Evolutionary conservation across 2,113 vertebrate species (phyloP), one percentile per base, ranked within the genome.

Genomic region (Egretta garzetta): DNA sequence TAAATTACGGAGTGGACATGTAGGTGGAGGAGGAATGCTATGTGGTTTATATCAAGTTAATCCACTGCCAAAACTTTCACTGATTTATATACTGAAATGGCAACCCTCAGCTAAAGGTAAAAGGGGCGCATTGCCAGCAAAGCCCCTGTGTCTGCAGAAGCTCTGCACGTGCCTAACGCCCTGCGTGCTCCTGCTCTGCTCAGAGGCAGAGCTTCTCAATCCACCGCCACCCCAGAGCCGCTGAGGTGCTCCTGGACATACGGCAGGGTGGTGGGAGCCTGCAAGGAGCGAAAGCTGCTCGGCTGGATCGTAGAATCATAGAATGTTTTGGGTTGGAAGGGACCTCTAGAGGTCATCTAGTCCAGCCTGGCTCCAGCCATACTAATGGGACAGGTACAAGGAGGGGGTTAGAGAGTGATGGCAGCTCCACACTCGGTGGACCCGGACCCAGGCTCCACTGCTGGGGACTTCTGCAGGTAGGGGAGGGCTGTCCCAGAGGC

Each of bases 31-130:
- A 88, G 80, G 94, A 96, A 95, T 79, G 94, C 11, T 93, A 52
- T 43, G 60, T 92, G 95, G 90, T 95, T 95, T 96, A 71, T 77
- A 86, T 92, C 95, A 95, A 95, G 72, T 59, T 97, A 97, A 96
- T 92, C 96, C 68, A 45, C 92, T 95, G 96, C 80, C 92, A 95
- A 93, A 95, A 86, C 88, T 80, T 92, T 83, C 76, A 77, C 66
- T 95, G 80, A 97, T 96, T 97, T 97, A 95, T 95, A 53, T 1
- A 4, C 76, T 88, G 81, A 67, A 95, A 92, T 33, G 56, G 95
- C 88, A 97, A 18, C 68, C 33, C 33, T 10, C 47, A 86, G 90
- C 63, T 80, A 88, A 90, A 94, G 95, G 97, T 92, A 88, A 90
- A 94, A 95, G 86, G 82, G 72, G 52, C 55, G 63, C 28, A 4